These are phyloP conservation scores for Chrysemys picta DNA, from an alignment of 2,113 vertebrate species.

Conservation along the genomic window DNA sequence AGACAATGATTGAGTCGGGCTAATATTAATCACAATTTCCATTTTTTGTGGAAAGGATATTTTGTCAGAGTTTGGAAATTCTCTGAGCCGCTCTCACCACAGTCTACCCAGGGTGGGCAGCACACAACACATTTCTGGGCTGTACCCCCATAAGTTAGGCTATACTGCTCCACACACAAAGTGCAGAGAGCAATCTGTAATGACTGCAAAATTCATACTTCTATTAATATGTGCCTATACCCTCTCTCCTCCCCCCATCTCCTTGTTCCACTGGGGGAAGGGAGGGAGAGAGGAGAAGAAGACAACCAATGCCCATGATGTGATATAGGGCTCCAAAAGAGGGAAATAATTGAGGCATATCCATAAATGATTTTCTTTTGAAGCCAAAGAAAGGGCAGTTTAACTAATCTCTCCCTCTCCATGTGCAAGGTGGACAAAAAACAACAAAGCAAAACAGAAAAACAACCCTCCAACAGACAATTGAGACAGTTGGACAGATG, in stretches of 20 bases:
- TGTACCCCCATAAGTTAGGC: not conserved
- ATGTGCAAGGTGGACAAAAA: accelerated
- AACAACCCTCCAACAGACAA: not conserved
- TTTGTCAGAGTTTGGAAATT: not conserved
- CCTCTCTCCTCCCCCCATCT: not conserved
- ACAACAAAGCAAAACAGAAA: not conserved
- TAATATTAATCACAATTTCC: not conserved
- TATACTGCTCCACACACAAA: not conserved
- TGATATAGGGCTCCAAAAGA: not conserved
- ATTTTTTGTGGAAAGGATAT: not conserved
- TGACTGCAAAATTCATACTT: not conserved
- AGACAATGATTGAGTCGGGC: not conserved
- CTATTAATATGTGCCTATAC: not conserved
- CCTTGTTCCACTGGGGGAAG: accelerated
- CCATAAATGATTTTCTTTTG: not conserved
- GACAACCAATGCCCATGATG: not conserved
- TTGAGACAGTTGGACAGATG: not conserved
- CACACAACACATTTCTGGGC: not conserved
- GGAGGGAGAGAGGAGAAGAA: not conserved
- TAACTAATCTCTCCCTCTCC: not conserved
- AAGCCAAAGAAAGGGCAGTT: not conserved
- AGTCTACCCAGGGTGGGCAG: not conserved
- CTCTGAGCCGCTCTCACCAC: not conserved
- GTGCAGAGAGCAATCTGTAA: not conserved
- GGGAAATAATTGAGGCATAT: not conserved